Conservation (phyloP, 2,888 invertebrate genomes). For the Mesoligia furuncula region DNA sequence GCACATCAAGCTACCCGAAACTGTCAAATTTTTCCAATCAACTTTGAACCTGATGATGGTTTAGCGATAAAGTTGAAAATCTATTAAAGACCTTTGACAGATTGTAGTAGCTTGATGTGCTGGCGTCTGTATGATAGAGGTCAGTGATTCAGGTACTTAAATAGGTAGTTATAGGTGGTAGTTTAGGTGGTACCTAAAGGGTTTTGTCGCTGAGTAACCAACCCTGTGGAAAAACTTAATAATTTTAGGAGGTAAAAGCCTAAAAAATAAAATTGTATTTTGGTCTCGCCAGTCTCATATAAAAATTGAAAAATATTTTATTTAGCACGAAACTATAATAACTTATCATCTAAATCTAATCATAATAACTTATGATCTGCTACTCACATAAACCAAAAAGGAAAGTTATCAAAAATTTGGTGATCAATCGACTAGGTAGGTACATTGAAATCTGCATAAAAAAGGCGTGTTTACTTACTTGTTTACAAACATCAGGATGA, state of each 20-base stretch:
- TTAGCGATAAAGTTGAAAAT: too few relatives aligned
- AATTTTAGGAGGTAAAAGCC: background rate
- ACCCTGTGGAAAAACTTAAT: background rate
- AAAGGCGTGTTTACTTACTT: constrained; percentile 4
- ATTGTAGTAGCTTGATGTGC: too few relatives aligned
- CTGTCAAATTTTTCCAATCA: too few relatives aligned
- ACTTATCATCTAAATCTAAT: too few relatives aligned
- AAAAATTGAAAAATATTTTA: background rate
- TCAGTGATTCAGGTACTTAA: too few relatives aligned
- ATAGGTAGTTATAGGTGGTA: too few relatives aligned
- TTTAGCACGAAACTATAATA: background rate
- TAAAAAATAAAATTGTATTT: too few relatives aligned
- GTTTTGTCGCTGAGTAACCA: background rate
- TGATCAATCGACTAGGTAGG: constrained; percentile 14
- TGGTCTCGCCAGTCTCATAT: background rate
- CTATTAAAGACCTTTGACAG: too few relatives aligned
- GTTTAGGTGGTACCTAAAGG: too few relatives aligned
- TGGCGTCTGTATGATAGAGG: too few relatives aligned
- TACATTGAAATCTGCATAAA: background rate
- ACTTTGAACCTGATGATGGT: too few relatives aligned
- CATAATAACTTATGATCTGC: constrained; percentile 4
- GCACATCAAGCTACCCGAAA: too few relatives aligned
- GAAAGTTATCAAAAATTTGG: constrained; percentile 44
- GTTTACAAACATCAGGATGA: constrained; percentile 14
- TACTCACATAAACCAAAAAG: constrained; percentile 13